Evolutionary conservation across 35 echinoderm and acorn worm genomes (phyloP), one percentile per base, ranked within the genome.

Genomic region (Diadema setosum): DNA sequence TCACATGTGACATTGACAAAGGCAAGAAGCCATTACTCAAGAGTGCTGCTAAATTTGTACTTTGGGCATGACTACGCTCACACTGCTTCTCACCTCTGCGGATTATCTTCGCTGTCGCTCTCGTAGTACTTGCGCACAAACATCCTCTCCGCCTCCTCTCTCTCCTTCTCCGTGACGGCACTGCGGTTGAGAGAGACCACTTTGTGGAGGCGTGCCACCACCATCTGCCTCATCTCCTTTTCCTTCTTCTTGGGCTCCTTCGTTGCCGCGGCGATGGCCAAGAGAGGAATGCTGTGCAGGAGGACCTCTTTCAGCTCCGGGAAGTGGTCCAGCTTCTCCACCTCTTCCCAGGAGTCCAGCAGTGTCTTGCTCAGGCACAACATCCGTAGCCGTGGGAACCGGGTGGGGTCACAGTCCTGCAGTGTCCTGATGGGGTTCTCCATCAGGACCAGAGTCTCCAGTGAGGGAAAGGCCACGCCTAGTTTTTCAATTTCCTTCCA

Each of bases 141-240:
- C 43, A 78, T 33, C 34, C 90, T 75, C 49, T 81, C 75, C 15
- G 83, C 83, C 46, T 78, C 36, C 41, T 87, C 82, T n/a, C 83
- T 32, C 52, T 92, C 90, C 8, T 50, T 46, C 4, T 92, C 90
- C n/a, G 32, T n/a, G 2, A 92, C 36, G 30, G 31, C 58, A 82
- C 90, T 92, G 39, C 84, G 70, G 58, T 92, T 92, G 15, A 92
- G 84, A 21, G 58, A 45, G 37, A 52, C 56, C 16, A 87, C 73
- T 7, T 81, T 63, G 45, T 39, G 49, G 26, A 92, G 39, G 52
- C 90, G 59, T 32, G 83, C 90, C 0, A 92, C 45, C 17, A 59
- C 56, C 43, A 92, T 29, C 55, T 86, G 83, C 25, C 73, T 78
- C 0, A 78, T 78, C 40, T 78, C 27, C 73, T 78, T 78, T n/a